These are phyloP conservation scores for Dendrocopos noguchii DNA, from an alignment of 2,113 vertebrate genomes.

Conservation along the genomic window DNA sequence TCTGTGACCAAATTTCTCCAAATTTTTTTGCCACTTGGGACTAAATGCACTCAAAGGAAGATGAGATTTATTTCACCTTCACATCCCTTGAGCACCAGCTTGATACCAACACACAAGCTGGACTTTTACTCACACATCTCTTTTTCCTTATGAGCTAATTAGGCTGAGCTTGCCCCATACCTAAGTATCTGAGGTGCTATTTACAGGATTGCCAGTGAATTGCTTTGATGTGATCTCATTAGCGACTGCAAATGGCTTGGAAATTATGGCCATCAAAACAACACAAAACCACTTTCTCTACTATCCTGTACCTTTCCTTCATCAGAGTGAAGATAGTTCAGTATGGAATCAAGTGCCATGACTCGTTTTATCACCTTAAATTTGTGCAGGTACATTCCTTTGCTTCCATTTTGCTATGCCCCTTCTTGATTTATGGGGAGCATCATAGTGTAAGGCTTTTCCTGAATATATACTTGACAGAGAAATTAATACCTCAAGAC, in stretches of 20 bases:
- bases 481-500: neutral
- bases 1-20: neutral
- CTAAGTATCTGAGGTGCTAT: neutral
- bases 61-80: neutral
- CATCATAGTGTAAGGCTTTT: rapidly evolving
- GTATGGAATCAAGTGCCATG: neutral
- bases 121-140: neutral
- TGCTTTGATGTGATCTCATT: neutral
- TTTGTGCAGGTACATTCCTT: neutral
- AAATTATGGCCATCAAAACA: neutral
- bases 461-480: neutral
- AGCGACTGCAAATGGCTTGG: neutral
- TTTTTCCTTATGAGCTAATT: neutral
- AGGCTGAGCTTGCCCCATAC: neutral
- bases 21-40: neutral
- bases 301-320: neutral
- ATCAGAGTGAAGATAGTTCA: neutral
- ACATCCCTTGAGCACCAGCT: neutral
- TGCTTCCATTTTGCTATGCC: neutral
- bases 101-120: neutral
- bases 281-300: neutral
- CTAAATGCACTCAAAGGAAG: neutral
- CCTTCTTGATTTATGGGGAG: neutral
- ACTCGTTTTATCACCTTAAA: neutral
- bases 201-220: neutral